Conservation (phyloP, 2,113 vertebrate genomes). For the Saguinus imperator region DNA sequence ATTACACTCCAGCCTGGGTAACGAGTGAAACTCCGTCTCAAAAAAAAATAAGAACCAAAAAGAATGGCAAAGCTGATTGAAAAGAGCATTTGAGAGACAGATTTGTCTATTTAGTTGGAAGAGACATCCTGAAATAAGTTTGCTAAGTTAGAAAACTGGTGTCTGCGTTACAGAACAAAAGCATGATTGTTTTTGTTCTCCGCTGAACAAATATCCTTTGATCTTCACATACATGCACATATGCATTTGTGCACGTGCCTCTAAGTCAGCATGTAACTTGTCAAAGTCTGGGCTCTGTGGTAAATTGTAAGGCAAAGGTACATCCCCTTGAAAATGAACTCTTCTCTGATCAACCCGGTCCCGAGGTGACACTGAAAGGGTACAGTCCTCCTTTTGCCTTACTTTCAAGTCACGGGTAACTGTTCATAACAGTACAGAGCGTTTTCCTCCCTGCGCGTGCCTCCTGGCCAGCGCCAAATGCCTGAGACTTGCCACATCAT, state of each 20-base stretch:
- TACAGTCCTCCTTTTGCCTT: neutral
- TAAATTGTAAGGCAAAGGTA: neutral
- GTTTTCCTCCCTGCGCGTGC: neutral
- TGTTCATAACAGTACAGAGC: neutral
- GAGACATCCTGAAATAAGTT: neutral
- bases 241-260: neutral
- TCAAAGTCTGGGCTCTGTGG: neutral
- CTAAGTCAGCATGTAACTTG: neutral
- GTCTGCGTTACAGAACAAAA: constrained; percentile 39
- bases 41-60: neutral
- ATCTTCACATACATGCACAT: neutral
- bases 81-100: neutral
- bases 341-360: neutral
- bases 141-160: constrained; percentile 9
- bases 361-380: neutral
- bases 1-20: no score
- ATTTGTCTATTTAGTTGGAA: constrained; percentile 22
- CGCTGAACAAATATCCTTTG: constrained; percentile 15
- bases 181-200: neutral
- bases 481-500: neutral
- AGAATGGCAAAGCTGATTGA: neutral
- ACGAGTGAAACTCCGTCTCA: no score
- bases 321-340: neutral
- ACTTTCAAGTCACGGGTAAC: neutral
- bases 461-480: neutral